Evolutionary conservation across 2,888 invertebrate genomes (phyloP), one percentile per base, ranked within the genome.

Genomic region (Podotricha telesiphe): DNA sequence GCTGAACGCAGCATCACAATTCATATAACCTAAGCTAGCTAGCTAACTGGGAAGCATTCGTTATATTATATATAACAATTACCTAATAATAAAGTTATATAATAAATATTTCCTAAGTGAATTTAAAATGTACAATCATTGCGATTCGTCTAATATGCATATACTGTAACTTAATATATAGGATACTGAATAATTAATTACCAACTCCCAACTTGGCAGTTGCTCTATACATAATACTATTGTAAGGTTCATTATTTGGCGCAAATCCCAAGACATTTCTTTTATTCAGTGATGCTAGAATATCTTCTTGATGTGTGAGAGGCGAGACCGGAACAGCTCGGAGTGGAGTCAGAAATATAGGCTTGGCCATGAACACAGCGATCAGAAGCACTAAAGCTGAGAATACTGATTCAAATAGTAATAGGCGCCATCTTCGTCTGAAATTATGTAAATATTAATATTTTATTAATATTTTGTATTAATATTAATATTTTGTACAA

Each of bases 311-410:
- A 0, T n/a, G n/a, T n/a, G 78, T 61, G 0, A 88, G 72, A 0
- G 87, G 86, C 0, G 82, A 77, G 8, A 80, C 79, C 0, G 88
- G 87, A 5, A 83, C 79, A 0, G 80, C 80, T 68, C 84, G 78
- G n/a, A 91, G 70, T 0, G 89, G 86, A 0, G 82, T 87, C 48
- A 91, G 78, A 77, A 91, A 91, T 47, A 90, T 87, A 0, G 90
- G 90, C 73, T 81, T 85, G 0, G 91, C 86, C 19, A 82, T 79
- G 19, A 81, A 78, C 13, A 87, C 79, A 0, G 88, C 81, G 0
- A 76, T 2, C 0, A 85, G 48, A 69, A 86, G 85, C 5, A 88
- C 67, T 0, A 80, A 0, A 0, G 74, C 75, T 0, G 84, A 86
- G 37, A 89, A 82, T 0, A 82, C 0, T 0, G 84, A 78, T 72